Conservation (phyloP, 2,797 vertebrate species). For the Enteromius argenteus region DNA sequence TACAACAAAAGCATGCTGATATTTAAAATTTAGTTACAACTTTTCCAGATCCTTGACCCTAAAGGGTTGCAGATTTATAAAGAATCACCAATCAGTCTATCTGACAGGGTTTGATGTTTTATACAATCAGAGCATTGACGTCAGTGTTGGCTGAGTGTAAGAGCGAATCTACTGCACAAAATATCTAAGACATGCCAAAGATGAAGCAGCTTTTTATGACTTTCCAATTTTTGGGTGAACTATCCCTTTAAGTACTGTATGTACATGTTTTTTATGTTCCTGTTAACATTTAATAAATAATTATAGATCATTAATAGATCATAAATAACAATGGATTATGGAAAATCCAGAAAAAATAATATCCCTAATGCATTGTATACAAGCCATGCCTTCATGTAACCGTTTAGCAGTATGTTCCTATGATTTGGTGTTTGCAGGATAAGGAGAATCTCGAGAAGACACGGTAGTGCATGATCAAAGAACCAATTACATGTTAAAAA, state of each 20-base stretch:
- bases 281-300: background rate
- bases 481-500: conserved; percentile 34
- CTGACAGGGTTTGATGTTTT: background rate
- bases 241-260: background rate
- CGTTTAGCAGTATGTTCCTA: background rate
- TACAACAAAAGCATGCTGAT: background rate
- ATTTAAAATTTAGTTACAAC: background rate
- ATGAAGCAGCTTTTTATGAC: background rate
- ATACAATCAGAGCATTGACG: background rate
- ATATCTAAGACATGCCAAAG: background rate
- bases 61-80: background rate
- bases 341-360: background rate
- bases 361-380: background rate
- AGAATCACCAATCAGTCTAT: conserved; percentile 1
- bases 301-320: background rate
- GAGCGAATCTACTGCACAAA: background rate
- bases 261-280: background rate
- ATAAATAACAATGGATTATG: background rate
- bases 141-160: background rate
- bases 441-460: background rate
- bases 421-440: background rate
- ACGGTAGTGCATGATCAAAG: conserved; percentile 21
- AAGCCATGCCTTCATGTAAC: background rate
- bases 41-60: background rate
- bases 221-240: background rate